Conservation (phyloP, 1,140 invertebrate genomes). For the Pseudomyrmex sp. region DNA sequence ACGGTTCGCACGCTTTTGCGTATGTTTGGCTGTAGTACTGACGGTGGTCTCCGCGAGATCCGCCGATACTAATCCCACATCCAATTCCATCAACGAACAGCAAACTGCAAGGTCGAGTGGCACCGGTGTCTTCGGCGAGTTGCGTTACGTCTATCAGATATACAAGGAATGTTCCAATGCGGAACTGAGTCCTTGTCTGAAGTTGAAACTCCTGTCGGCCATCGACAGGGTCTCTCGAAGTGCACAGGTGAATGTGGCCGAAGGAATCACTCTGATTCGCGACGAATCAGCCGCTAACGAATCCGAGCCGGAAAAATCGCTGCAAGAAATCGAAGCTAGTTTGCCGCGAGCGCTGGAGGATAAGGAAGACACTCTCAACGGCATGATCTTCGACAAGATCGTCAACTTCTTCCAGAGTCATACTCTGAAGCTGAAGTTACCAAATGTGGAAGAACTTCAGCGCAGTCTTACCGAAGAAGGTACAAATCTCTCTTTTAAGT, state of each 20-base stretch:
- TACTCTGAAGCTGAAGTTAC: slow-evolving; percentile 91
- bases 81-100: slow-evolving; percentile 84
- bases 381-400: slow-evolving; percentile 90
- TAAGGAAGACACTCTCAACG: slow-evolving; percentile 90
- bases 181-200: slow-evolving; percentile 90
- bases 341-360: slow-evolving; percentile 89
- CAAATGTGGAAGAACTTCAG: slow-evolving; percentile 87
- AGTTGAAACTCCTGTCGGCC: slow-evolving; percentile 90
- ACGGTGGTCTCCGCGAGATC: slow-evolving; percentile 82
- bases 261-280: slow-evolving; percentile 90
- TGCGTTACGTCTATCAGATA: slow-evolving; percentile 86
- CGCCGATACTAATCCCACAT: slow-evolving; percentile 81
- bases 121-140: slow-evolving; percentile 84
- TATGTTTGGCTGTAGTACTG: slow-evolving; percentile 80
- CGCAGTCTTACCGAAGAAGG: slow-evolving; percentile 86
- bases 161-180: slow-evolving; percentile 91
- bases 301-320: slow-evolving; percentile 82
- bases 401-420: slow-evolving; percentile 90
- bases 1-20: slow-evolving; percentile 71
- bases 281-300: slow-evolving; percentile 84
- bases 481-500: slow-evolving; percentile 62
- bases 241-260: slow-evolving; percentile 88
- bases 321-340: slow-evolving; percentile 88
- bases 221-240: slow-evolving; percentile 89
- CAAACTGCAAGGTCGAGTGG: slow-evolving; percentile 75